Evolutionary conservation across 2,888 invertebrate species (phyloP).

Genomic region (Tribolium freemani): DNA sequence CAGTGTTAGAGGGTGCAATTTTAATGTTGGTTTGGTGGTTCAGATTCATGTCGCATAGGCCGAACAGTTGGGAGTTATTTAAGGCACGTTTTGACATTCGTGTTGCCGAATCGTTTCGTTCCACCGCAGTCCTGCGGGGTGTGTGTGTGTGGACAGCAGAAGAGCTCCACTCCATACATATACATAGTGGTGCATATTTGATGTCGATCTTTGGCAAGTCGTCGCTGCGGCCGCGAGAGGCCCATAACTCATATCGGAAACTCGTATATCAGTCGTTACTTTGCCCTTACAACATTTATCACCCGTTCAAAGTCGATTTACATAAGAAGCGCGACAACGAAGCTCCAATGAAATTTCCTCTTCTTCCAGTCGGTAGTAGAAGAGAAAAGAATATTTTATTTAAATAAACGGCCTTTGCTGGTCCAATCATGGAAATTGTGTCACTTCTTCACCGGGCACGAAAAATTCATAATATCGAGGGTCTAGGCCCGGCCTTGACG

Average conservation of each 20-base stretch:
- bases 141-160: conserved; percentile 28
- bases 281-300: conserved; percentile 60
- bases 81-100: conserved; percentile 45
- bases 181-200: conserved; percentile 65
- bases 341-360: conserved; percentile 1
- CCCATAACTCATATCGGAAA: conserved; percentile 68
- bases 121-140: conserved; percentile 45
- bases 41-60: conserved; percentile 36
- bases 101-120: conserved; percentile 42
- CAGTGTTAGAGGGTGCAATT: not conserved
- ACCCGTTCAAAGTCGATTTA: conserved; percentile 39
- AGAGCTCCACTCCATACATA: conserved; percentile 44
- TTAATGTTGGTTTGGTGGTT: conserved; percentile 28
- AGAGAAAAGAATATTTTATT: conserved; percentile 36
- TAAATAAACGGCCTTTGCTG: conserved; percentile 37
- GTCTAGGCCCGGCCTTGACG: conserved; percentile 9
- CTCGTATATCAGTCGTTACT: conserved; percentile 66
- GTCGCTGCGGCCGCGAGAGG: conserved; percentile 65
- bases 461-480: conserved; percentile 45
- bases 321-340: conserved; percentile 23
- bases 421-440: conserved; percentile 46
- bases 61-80: conserved; percentile 41
- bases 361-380: not conserved
- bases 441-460: conserved; percentile 44
- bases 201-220: conserved; percentile 67